Evolutionary conservation across 2,888 invertebrate species (phyloP).

Genomic region (Petrolisthes manimaculis): DNA sequence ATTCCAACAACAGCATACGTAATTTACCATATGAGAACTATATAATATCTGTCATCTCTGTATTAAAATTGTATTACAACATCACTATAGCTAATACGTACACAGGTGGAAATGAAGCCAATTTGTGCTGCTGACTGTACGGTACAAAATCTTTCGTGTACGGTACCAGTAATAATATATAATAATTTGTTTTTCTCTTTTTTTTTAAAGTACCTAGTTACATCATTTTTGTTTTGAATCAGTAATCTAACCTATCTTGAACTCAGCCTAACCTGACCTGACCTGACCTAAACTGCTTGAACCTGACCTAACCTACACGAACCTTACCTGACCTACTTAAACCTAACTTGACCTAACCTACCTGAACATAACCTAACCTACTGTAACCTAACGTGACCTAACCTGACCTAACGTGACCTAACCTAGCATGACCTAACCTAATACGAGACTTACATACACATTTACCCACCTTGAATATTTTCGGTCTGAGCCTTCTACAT

Average conservation of each 20-base stretch:
- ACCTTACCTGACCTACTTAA: neutral
- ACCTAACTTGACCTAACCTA: neutral
- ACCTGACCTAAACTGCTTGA: neutral
- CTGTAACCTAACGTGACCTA: too few relatives aligned
- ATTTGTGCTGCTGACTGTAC: too few relatives aligned
- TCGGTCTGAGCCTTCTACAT: slow-evolving; percentile 53
- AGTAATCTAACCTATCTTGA: neutral
- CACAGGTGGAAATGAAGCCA: too few relatives aligned
- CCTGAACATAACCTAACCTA: too few relatives aligned
- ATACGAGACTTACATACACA: neutral
- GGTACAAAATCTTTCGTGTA: too few relatives aligned
- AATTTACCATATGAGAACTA: too few relatives aligned
- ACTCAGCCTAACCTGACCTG: neutral
- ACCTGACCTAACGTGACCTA: neutral
- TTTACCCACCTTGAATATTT: slow-evolving; percentile 46
- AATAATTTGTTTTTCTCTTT: neutral
- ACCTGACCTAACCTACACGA: too few relatives aligned
- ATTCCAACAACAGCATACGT: too few relatives aligned
- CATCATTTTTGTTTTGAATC: neutral
- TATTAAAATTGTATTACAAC: too few relatives aligned
- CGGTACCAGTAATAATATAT: too few relatives aligned
- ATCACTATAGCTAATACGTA: too few relatives aligned
- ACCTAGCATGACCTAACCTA: neutral
- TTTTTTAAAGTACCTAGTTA: slow-evolving; percentile 8
- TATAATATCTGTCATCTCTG: too few relatives aligned